These are phyloP conservation scores for Phasianus colchicus DNA, from an alignment of 2,113 vertebrate species.

Conservation along the genomic window DNA sequence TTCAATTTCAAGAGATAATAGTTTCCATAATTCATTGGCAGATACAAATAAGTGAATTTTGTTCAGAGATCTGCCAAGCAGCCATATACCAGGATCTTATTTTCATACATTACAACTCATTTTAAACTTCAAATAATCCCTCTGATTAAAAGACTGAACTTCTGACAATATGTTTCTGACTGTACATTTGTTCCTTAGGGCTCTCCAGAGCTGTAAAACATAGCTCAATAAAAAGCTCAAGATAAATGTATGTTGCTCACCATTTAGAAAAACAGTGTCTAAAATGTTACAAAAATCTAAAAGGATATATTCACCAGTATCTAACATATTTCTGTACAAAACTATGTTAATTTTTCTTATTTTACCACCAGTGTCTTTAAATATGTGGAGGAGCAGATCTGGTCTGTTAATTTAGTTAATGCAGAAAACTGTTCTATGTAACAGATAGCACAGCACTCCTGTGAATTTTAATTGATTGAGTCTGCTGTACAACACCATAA, in stretches of 20 bases:
- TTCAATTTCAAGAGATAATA: background rate
- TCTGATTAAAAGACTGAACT: slow-evolving; percentile 1
- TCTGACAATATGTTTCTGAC: background rate
- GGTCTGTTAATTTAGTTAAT: slow-evolving; percentile 6
- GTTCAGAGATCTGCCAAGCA: background rate
- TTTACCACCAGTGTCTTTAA: slow-evolving; percentile 13
- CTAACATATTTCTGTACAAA: background rate
- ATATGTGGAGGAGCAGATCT: background rate
- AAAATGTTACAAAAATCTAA: background rate
- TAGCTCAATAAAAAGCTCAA: background rate
- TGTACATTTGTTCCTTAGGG: background rate
- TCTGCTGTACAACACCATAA: slow-evolving; percentile 5
- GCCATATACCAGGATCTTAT: background rate
- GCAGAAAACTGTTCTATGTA: slow-evolving; percentile 1
- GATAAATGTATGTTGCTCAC: background rate
- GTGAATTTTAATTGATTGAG: slow-evolving; percentile 61
- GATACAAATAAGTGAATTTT: background rate
- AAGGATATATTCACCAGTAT: background rate
- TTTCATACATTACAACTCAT: background rate
- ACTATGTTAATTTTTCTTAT: background rate
- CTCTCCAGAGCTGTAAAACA: background rate
- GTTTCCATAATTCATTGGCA: background rate
- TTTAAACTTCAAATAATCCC: slow-evolving; percentile 19
- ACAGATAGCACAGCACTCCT: background rate
- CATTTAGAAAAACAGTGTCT: background rate